These are phyloP conservation scores for Gambelia wislizenii DNA, from an alignment of 2,797 vertebrate species.

Conservation along the genomic window DNA sequence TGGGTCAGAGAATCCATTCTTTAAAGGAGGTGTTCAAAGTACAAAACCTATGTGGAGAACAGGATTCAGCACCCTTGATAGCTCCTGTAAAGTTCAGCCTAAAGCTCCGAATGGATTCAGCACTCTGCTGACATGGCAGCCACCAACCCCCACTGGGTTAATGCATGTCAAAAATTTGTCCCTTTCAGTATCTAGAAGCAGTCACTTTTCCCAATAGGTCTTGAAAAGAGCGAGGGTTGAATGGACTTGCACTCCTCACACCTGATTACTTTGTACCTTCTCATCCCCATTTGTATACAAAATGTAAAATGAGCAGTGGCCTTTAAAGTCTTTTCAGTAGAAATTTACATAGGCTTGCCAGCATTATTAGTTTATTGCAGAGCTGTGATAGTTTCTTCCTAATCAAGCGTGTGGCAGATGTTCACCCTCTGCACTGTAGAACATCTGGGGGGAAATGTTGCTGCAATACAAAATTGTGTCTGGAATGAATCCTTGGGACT, in stretches of 20 bases:
- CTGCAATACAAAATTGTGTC: not conserved
- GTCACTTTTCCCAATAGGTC: not conserved
- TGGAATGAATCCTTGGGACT: conserved; percentile 18
- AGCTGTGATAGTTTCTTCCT: not conserved
- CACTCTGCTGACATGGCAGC: no score
- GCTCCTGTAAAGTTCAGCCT: no score
- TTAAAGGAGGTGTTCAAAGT: no score
- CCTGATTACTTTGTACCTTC: not conserved
- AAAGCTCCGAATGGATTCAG: no score
- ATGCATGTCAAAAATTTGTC: not conserved
- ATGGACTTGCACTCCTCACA: not conserved
- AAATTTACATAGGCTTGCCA: not conserved
- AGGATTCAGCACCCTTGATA: no score
- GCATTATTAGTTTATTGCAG: not conserved
- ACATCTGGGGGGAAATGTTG: not conserved
- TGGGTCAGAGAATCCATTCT: no score
- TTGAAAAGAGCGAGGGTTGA: not conserved
- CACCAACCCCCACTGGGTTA: no score
- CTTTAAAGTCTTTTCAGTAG: not conserved
- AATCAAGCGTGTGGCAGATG: not conserved
- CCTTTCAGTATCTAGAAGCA: not conserved
- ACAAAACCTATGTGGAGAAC: no score
- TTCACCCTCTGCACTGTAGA: not conserved
- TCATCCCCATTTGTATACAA: not conserved
- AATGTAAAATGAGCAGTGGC: not conserved